These are phyloP conservation scores for Caenorhabditis sp. DNA, from an alignment of 2,888 invertebrate genomes.

Conservation along the genomic window DNA sequence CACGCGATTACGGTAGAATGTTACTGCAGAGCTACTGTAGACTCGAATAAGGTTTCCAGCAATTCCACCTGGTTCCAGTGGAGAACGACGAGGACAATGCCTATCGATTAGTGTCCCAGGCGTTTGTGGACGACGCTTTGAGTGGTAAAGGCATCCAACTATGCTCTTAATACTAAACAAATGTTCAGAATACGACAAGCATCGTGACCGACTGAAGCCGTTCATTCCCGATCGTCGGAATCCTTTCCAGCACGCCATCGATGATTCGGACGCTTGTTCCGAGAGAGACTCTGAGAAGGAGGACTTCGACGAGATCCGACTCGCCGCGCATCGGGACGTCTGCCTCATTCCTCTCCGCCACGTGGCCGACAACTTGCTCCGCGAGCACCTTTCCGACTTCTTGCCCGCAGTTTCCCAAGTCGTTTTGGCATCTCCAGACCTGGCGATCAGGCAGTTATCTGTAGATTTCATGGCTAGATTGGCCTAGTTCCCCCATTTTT, in stretches of 20 bases:
- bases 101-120: conserved; percentile 43
- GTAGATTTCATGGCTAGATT: conserved; percentile 47
- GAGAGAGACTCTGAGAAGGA: conserved; percentile 10
- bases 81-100: conserved; percentile 50
- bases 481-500: conserved; percentile 5
- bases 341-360: conserved; percentile 50
- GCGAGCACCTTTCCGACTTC: conserved; percentile 41
- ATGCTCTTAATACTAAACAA: background rate
- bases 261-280: conserved; percentile 1
- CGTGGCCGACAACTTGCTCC: conserved; percentile 36
- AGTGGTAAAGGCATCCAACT: too few relatives aligned
- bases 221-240: conserved; percentile 38
- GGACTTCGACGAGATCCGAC: conserved; percentile 54
- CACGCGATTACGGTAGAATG: conserved; percentile 43
- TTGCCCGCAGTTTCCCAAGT: conserved; percentile 56
- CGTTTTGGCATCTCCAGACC: conserved; percentile 59
- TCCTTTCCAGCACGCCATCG: conserved; percentile 40
- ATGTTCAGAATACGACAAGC: conserved; percentile 58
- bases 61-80: conserved; percentile 58
- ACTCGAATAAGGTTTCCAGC: conserved; percentile 24
- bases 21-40: background rate
- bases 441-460: conserved; percentile 57
- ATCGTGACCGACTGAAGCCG: conserved; percentile 55
- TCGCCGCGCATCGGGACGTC: conserved; percentile 59
- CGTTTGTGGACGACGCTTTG: conserved; percentile 36